These are phyloP conservation scores for Ctenosaura bakeri DNA, from an alignment of 2,797 vertebrate species.

Conservation along the genomic window DNA sequence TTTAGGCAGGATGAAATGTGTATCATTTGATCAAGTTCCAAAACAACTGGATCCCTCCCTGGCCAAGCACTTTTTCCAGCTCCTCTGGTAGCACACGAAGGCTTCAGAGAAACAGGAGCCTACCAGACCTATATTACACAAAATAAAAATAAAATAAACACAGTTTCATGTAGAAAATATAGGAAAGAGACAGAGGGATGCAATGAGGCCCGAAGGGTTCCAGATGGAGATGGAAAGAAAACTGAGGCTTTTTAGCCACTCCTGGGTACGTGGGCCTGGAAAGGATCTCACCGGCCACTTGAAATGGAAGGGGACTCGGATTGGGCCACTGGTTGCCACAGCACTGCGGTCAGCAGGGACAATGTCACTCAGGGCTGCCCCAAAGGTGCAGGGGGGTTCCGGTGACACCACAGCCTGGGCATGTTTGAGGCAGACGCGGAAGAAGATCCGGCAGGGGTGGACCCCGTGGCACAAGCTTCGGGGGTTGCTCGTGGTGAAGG, in stretches of 20 bases:
- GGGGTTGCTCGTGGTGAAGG: constrained; percentile 77
- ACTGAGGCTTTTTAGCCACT: not conserved
- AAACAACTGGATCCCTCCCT: not conserved
- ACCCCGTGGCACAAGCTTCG: constrained; percentile 74
- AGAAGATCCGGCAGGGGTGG: constrained; percentile 86
- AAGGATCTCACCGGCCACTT: constrained; percentile 88
- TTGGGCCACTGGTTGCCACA: constrained; percentile 77
- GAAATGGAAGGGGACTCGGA: constrained; percentile 86
- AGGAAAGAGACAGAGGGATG: not conserved
- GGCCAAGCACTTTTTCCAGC: not conserved
- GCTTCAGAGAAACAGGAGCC: not conserved
- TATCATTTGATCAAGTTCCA: too few species aligned
- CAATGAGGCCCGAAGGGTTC: not conserved
- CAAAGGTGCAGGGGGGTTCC: constrained; percentile 87
- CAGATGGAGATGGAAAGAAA: not conserved
- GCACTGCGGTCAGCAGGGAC: constrained; percentile 77
- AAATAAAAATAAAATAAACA: too few species aligned
- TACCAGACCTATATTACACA: not conserved
- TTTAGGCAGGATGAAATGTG: too few species aligned
- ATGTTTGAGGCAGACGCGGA: constrained; percentile 90
- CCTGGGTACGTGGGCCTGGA: not conserved
- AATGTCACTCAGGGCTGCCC: constrained; percentile 81
- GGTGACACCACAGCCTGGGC: constrained; percentile 82
- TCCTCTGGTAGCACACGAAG: not conserved
- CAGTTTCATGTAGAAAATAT: too few species aligned